These are phyloP conservation scores for Sphenodon punctatus DNA, from an alignment of 2,797 vertebrate species.

Conservation along the genomic window DNA sequence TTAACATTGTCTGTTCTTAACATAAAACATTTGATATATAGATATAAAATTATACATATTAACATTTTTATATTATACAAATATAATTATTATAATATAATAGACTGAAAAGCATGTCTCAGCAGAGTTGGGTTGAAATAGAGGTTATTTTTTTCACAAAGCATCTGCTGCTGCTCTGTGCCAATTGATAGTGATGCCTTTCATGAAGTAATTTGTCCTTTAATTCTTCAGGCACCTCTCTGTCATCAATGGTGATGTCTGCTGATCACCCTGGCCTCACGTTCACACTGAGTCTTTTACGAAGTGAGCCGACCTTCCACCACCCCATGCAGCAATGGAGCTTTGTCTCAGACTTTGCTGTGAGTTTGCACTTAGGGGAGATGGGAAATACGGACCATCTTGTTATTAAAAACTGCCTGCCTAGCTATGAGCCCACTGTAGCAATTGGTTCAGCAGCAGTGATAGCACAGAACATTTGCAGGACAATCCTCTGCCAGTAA, in stretches of 20 bases:
- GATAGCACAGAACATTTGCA: too few species aligned
- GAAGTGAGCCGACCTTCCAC: constrained; percentile 84
- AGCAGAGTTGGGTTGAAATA: too few species aligned
- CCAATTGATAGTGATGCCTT: not conserved
- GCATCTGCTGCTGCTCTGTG: not conserved
- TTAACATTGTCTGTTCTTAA: not conserved
- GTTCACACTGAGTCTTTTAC: constrained; percentile 81
- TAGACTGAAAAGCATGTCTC: too few species aligned
- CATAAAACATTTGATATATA: not conserved
- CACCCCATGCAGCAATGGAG: constrained; percentile 88
- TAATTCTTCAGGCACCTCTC: constrained; percentile 74
- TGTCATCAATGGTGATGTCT: constrained; percentile 84
- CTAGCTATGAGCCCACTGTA: too few species aligned
- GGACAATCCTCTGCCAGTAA: too few species aligned
- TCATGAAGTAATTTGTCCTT: constrained; percentile 9
- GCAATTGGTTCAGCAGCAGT: too few species aligned
- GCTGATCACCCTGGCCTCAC: constrained; percentile 83
- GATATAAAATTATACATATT: too few species aligned
- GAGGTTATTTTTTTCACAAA: too few species aligned
- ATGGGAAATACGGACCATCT: too few species aligned
- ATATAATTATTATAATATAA: not conserved
- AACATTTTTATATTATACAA: not conserved
- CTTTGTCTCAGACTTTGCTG: constrained; percentile 85
- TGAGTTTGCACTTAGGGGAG: constrained; percentile 67
- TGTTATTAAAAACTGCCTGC: too few species aligned